Evolutionary conservation across 2,888 invertebrate species (phyloP).

Genomic region (Caenorhabditis sp.): DNA sequence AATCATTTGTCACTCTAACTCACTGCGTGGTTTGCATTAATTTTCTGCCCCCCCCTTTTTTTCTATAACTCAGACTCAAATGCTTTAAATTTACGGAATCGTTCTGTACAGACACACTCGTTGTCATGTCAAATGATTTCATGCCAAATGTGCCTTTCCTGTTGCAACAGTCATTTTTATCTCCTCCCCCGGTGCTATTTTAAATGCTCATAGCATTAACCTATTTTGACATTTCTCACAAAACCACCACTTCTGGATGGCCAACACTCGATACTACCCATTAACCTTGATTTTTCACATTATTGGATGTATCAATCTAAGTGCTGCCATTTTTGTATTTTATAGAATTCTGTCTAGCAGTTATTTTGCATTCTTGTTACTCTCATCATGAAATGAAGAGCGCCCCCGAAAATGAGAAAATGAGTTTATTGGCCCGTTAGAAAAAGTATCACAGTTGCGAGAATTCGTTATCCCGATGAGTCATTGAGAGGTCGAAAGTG

Average conservation of each 20-base stretch:
- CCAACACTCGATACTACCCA: neutral
- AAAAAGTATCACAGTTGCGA: slow-evolving; percentile 39
- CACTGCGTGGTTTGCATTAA: slow-evolving; percentile 40
- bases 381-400: slow-evolving; percentile 5
- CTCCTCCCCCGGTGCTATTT: slow-evolving; percentile 27
- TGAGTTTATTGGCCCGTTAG: no score
- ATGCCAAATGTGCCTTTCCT: slow-evolving; percentile 14
- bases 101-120: slow-evolving; percentile 45
- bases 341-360: slow-evolving; percentile 23
- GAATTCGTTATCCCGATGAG: slow-evolving; percentile 31
- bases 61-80: slow-evolving; percentile 5
- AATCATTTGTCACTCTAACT: neutral
- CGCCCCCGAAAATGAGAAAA: neutral
- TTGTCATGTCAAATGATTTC: slow-evolving; percentile 55
- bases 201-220: slow-evolving; percentile 32
- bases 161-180: neutral
- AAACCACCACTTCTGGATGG: slow-evolving; percentile 6
- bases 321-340: slow-evolving; percentile 25
- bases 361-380: slow-evolving; percentile 45
- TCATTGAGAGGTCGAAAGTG: slow-evolving; percentile 48
- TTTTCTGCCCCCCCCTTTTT: no score
- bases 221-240: slow-evolving; percentile 39
- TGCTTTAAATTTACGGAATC: slow-evolving; percentile 47
- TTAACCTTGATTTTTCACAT: slow-evolving; percentile 34
- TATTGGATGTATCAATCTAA: slow-evolving; percentile 24